A percentile compares a stretch with the other conserved stretches of the same genome.
Evolutionary conservation across 2,113 vertebrate genomes (phyloP).

Genomic region (Xyrauchen texanus): DNA sequence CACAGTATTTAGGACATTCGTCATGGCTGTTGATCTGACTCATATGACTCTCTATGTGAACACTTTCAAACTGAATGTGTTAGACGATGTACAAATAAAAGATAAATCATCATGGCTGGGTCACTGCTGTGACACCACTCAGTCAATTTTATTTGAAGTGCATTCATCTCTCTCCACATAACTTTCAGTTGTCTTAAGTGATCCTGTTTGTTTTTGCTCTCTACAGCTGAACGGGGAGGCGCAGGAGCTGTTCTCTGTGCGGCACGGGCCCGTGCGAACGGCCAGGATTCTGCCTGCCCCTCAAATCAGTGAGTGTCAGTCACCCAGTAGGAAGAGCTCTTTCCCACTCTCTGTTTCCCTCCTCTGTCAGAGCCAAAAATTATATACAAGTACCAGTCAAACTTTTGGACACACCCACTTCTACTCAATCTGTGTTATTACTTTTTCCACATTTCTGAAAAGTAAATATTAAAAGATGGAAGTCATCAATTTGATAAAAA

Average conservation of each 20-base stretch:
- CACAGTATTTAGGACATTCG: constrained; percentile 10
- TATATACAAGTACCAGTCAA: too few species aligned
- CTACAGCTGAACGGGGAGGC: constrained; percentile 91
- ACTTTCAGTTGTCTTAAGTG: neutral
- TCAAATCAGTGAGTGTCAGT: constrained; percentile 82
- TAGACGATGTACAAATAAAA: constrained; percentile 1
- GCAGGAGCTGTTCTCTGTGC: constrained; percentile 95
- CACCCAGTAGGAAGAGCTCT: neutral
- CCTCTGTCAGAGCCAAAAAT: too few species aligned
- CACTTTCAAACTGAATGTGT: neutral
- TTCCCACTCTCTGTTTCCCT: neutral
- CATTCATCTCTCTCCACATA: neutral
- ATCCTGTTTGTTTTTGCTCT: constrained; percentile 39
- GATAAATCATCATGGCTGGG: neutral
- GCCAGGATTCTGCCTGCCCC: constrained; percentile 91
- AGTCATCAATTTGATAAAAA: too few species aligned
- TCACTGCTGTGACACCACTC: too few species aligned
- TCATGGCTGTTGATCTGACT: neutral
- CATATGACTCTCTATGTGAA: neutral
- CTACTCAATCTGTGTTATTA: too few species aligned
- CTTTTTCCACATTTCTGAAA: too few species aligned
- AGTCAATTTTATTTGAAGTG: too few species aligned
- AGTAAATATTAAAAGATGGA: too few species aligned
- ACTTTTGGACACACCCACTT: too few species aligned
- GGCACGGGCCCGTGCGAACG: constrained; percentile 88